Base-by-base conservation (phyloP, 2,797 vertebrate species). In the Sciaenops ocellatus region DNA sequence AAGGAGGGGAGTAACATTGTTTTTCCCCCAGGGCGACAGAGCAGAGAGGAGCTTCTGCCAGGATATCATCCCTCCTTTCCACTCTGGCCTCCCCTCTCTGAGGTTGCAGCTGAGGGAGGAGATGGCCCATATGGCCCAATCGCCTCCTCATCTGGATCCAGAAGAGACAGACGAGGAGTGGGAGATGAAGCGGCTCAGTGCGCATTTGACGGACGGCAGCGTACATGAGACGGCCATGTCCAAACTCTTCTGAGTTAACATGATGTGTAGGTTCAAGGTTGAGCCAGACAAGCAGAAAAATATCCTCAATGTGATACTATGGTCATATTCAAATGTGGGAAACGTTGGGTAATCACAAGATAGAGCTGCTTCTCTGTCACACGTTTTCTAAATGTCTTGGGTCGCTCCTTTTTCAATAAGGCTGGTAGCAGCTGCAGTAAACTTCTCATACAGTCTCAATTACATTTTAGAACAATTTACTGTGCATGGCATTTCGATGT, bases 21-120 rank as follows among this genome's bases (percentile, higher is more conserved):
- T 73, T 84, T 77, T 54, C 71, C 83, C 80, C 70, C 55, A 71
- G 87, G 85, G 79, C 69, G 3, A 81, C 38, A 68, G 73, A 84
- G 83, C 64, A 78, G 73, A 78, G 74, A 80, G 55, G 66, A 85
- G 80, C 70, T 68, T 79, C 70, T 87, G 79, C 86, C 80, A 81
- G 79, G 69, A 70, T 78, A 82, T 78, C 71, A 64, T 8, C 50
- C 76, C 80, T 86, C 78, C 71, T 73, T 72, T 73, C 74, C 52
- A 26, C 66, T 64, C 66, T 73, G 34, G 55, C 47, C 75, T 82
- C 75, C 79, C 75, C 60, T 67, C 64, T 78, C 70, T 61, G 69
- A 82, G 82, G 78, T 87, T 78, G 72, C 42, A 66, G 80, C 73
- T 78, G 69, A 85, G 61, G 55, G 50, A 81, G 42, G 13, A 15